Evolutionary conservation across 2,888 invertebrate species (phyloP).

Genomic region (Tupiocoris notatus): DNA sequence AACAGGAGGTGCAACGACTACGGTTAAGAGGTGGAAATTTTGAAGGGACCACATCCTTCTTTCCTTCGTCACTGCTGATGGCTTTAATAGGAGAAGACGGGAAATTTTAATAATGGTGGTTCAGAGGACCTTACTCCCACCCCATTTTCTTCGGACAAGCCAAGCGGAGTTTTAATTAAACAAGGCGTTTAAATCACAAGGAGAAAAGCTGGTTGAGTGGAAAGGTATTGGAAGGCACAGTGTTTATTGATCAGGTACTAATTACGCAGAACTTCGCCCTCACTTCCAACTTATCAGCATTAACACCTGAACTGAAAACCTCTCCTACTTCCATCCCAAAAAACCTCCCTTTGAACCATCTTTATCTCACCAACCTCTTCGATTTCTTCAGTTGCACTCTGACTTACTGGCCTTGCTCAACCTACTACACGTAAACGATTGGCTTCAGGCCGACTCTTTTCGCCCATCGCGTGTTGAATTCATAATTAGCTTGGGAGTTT

Average conservation of each 20-base stretch:
- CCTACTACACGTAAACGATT: not conserved
- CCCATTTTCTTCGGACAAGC: not conserved
- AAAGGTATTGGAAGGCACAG: slow-evolving; percentile 31
- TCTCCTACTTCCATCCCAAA: not conserved
- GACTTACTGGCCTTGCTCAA: not conserved
- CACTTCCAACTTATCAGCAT: not conserved
- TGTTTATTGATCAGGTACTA: slow-evolving; percentile 40
- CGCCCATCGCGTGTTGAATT: not conserved
- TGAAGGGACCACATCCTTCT: not conserved
- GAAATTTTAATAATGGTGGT: slow-evolving; percentile 25
- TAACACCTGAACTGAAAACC: not conserved
- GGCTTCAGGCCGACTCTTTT: not conserved
- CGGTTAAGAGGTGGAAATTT: not conserved
- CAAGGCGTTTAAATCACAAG: slow-evolving; percentile 37
- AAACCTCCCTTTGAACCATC: not conserved
- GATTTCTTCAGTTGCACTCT: not conserved
- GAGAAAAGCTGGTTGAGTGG: slow-evolving; percentile 18
- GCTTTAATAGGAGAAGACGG: not conserved
- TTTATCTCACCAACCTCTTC: not conserved
- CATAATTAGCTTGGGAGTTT: not conserved
- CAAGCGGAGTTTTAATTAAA: slow-evolving; percentile 36
- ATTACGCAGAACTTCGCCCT: slow-evolving; percentile 13
- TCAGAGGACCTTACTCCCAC: not conserved
- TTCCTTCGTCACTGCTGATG: slow-evolving; percentile 2
- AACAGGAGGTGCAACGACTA: not conserved